Percentiles rank a stretch among this genome's conserved stretches.
Conservation (phyloP, 1,140 invertebrate genomes). For the Orius insidiosus region DNA sequence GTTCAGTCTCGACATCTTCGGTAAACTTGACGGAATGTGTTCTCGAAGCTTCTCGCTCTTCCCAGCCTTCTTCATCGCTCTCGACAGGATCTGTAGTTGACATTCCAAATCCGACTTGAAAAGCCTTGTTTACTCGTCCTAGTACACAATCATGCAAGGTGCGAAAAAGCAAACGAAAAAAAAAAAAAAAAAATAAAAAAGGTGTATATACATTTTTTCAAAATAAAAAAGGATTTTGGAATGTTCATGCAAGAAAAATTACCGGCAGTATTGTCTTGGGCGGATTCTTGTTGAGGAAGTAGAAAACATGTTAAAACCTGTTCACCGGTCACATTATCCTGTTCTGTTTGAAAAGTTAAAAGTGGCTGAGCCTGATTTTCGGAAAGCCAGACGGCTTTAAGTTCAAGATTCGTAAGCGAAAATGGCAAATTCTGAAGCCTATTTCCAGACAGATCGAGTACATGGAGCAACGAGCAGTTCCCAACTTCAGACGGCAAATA, state of each 20-base stretch:
- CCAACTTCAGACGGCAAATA: constrained; percentile 86
- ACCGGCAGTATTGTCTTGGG: constrained; percentile 28
- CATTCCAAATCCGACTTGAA: constrained; percentile 10
- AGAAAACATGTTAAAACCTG: constrained; percentile 97
- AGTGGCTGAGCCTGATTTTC: constrained; percentile 98
- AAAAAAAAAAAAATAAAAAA: constrained; percentile 3
- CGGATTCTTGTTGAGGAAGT: constrained; percentile 81
- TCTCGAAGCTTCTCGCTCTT: constrained; percentile 59
- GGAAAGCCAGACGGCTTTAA: constrained; percentile 97
- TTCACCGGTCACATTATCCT: constrained; percentile 71
- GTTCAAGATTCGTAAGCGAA: constrained; percentile 83
- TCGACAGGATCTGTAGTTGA: constrained; percentile 25
- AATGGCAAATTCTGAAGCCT: constrained; percentile 89
- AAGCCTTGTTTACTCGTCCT: constrained; percentile 13
- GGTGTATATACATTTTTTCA: neutral
- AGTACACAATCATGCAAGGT: constrained; percentile 11
- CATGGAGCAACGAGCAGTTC: constrained; percentile 80
- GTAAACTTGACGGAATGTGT: constrained; percentile 80
- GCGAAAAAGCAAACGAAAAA: neutral
- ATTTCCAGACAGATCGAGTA: constrained; percentile 95
- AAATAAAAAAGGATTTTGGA: constrained; percentile 12
- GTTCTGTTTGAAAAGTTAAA: constrained; percentile 93
- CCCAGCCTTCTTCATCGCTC: constrained; percentile 52
- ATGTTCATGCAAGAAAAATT: constrained; percentile 2
- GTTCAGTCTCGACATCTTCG: constrained; percentile 46